Evolutionary conservation across 2,113 vertebrate genomes (phyloP).

Genomic region (Monarcha castaneiventris): DNA sequence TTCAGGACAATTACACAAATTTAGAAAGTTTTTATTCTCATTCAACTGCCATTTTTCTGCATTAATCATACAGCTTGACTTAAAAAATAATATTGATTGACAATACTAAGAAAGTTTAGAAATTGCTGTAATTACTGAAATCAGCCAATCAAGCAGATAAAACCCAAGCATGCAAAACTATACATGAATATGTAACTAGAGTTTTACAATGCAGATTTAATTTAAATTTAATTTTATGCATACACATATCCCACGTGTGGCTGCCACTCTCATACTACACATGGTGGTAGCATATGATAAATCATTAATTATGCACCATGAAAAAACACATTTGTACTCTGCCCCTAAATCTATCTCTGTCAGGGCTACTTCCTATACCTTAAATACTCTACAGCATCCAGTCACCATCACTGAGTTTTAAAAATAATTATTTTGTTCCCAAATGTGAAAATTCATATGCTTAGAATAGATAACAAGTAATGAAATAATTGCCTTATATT

Average conservation of each 20-base stretch:
- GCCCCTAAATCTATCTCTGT: not conserved
- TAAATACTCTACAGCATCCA: not conserved
- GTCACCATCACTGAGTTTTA: not conserved
- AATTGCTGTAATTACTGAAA: not conserved
- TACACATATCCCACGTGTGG: not conserved
- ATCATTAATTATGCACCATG: not conserved
- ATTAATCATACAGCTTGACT: not conserved
- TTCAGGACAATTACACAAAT: not conserved
- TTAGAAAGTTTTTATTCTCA: not conserved
- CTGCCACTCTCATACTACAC: not conserved
- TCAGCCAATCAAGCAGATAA: not conserved
- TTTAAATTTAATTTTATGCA: not conserved
- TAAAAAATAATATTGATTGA: not conserved
- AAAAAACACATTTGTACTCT: not conserved
- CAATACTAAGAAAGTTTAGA: not conserved
- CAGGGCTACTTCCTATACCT: not conserved
- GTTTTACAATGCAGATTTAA: conserved; percentile 6
- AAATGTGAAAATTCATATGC: not conserved
- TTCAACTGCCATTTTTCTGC: not conserved
- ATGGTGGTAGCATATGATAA: not conserved
- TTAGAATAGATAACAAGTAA: not conserved
- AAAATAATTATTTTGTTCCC: not conserved
- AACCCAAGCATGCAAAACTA: not conserved
- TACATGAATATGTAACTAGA: not conserved
- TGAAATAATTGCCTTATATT: not conserved